A percentile compares a stretch with the other conserved stretches of the same genome.
Conservation (phyloP, 2,113 vertebrate species). For the Cephalopholis sonnerati region DNA sequence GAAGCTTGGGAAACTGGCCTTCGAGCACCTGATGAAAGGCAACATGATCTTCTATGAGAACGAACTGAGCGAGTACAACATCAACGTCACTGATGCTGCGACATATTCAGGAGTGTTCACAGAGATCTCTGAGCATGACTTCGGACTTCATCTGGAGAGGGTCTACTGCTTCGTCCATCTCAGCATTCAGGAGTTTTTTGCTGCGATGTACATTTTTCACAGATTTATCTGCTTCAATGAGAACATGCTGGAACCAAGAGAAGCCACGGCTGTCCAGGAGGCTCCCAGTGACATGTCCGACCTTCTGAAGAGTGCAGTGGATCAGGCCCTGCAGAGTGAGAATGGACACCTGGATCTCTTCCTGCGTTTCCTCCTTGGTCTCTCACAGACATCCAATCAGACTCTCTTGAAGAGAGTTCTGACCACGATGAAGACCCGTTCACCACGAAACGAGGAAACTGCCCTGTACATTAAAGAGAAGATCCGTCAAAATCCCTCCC, state of each 20-base stretch:
- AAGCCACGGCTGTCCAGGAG: background rate
- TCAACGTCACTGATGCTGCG: constrained; percentile 13
- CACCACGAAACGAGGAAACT: constrained; percentile 5
- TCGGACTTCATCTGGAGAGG: constrained; percentile 10
- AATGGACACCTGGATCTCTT: constrained; percentile 52
- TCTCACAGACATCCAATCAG: constrained; percentile 32
- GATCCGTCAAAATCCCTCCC: constrained; percentile 15
- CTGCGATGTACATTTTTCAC: constrained; percentile 33
- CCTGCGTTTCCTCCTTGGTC: constrained; percentile 52
- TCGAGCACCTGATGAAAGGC: constrained; percentile 41
- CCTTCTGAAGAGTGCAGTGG: constrained; percentile 44
- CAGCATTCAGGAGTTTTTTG: constrained; percentile 57
- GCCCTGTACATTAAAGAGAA: constrained; percentile 46
- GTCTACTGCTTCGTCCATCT: constrained; percentile 49
- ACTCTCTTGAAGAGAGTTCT: constrained; percentile 26
- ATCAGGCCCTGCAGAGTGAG: constrained; percentile 22
- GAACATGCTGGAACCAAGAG: constrained; percentile 13
- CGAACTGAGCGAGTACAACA: constrained; percentile 11
- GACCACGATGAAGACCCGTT: background rate
- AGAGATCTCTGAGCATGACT: constrained; percentile 9
- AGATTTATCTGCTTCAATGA: constrained; percentile 19
- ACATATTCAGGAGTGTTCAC: constrained; percentile 47
- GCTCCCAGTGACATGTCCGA: background rate
- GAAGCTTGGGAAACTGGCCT: constrained; percentile 54
- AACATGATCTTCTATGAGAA: constrained; percentile 57